Evolutionary conservation across 2,113 vertebrate species (phyloP).

Genomic region (Peromyscus maniculatus): DNA sequence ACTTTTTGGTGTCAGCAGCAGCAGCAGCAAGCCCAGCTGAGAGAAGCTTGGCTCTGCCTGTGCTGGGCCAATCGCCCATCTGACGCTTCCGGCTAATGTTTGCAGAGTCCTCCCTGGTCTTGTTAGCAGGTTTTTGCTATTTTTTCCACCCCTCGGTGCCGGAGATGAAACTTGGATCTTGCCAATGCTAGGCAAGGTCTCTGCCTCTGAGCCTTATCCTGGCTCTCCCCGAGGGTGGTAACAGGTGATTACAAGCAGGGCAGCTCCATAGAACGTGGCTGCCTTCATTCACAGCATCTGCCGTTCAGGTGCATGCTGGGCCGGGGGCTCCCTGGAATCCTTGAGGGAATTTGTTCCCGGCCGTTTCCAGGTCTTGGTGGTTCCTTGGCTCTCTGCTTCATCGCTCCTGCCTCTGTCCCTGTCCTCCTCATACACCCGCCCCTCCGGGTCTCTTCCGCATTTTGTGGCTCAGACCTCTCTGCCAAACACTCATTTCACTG

Average conservation of each 20-base stretch:
- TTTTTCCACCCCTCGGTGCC: neutral
- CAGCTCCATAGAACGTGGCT: no score
- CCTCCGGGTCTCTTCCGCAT: neutral
- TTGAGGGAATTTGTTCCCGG: neutral
- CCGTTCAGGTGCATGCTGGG: fast-evolving
- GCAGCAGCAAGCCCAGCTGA: fast-evolving
- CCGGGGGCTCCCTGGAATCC: neutral
- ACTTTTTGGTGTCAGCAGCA: fast-evolving
- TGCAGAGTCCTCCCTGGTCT: fast-evolving
- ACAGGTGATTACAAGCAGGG: neutral
- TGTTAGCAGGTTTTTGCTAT: fast-evolving
- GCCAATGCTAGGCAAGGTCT: neutral
- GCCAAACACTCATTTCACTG: neutral
- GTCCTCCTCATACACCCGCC: fast-evolving
- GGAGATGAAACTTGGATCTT: neutral
- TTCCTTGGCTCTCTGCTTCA: fast-evolving
- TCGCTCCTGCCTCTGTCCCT: fast-evolving
- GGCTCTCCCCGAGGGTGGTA: neutral
- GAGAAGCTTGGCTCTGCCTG: neutral
- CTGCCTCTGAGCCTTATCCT: neutral
- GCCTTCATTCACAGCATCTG: fast-evolving
- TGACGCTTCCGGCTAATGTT: fast-evolving
- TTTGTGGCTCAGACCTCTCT: neutral
- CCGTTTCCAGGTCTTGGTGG: no score
- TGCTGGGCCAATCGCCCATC: fast-evolving